Evolutionary conservation across 2,797 vertebrate genomes (phyloP).

Genomic region (Pterois miles): DNA sequence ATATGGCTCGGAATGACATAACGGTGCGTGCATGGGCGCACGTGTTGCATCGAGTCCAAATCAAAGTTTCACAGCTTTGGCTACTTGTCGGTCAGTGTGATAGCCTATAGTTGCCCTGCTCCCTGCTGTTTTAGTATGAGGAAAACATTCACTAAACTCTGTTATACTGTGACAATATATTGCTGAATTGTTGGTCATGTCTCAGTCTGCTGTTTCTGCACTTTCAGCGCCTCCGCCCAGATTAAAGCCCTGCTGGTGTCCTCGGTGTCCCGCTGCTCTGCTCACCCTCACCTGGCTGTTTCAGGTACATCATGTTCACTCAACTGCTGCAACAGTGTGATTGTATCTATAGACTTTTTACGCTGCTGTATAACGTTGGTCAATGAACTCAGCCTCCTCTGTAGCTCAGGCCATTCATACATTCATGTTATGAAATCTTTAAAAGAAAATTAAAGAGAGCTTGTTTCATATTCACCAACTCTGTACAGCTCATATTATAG

Average conservation of each 20-base stretch:
- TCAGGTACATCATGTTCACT: conserved; percentile 6
- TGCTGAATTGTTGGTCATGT: not conserved
- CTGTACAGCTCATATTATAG: not conserved
- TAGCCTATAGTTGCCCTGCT: not conserved
- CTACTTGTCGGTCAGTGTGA: not conserved
- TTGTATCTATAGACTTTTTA: not conserved
- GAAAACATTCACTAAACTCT: not conserved
- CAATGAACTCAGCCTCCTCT: not conserved
- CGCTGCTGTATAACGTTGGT: not conserved
- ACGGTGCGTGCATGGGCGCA: not conserved
- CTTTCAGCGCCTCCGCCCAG: not conserved
- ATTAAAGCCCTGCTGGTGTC: not conserved
- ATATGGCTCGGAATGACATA: not conserved
- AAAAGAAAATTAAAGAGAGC: not conserved
- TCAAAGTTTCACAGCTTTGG: not conserved
- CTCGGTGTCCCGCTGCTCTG: not conserved
- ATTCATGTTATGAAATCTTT: not conserved
- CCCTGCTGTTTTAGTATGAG: not conserved
- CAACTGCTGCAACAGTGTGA: not conserved
- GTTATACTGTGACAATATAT: not conserved
- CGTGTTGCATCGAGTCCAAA: not conserved
- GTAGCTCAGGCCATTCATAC: not conserved
- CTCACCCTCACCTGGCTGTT: not conserved
- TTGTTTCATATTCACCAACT: not conserved
- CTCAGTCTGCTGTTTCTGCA: not conserved